A percentile compares a stretch with the other conserved stretches of the same genome.
Conservation (phyloP, 2,113 vertebrate species). For the Tetrao urogallus region DNA sequence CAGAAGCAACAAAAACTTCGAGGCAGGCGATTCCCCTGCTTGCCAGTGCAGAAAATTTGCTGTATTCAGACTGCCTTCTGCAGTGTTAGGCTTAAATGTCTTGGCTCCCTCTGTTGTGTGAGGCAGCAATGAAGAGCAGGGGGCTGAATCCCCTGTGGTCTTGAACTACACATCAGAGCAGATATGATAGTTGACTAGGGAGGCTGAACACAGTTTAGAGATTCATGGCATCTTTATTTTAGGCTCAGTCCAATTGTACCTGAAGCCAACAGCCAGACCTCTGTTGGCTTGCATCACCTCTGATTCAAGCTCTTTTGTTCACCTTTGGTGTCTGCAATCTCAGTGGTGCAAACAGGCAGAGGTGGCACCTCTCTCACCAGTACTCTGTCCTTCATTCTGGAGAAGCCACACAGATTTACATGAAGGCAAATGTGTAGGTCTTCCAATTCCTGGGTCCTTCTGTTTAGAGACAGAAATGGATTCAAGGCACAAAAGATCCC, state of each 20-base stretch:
- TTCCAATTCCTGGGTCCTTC: background rate
- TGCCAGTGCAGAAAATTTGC: background rate
- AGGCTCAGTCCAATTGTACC: background rate
- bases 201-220: background rate
- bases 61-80: background rate
- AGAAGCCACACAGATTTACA: background rate
- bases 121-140: background rate
- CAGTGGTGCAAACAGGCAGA: background rate
- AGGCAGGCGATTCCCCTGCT: background rate
- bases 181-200: background rate
- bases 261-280: background rate
- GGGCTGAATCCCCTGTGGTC: background rate
- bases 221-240: background rate
- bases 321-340: background rate
- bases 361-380: background rate
- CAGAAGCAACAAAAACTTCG: background rate
- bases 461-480: background rate
- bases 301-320: background rate
- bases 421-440: background rate
- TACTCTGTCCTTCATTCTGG: fast-evolving
- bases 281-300: background rate
- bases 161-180: background rate
- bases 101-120: background rate
- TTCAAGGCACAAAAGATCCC: background rate
- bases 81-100: background rate